Conservation (phyloP, 1,140 invertebrate species). For the Ericerus pela region DNA sequence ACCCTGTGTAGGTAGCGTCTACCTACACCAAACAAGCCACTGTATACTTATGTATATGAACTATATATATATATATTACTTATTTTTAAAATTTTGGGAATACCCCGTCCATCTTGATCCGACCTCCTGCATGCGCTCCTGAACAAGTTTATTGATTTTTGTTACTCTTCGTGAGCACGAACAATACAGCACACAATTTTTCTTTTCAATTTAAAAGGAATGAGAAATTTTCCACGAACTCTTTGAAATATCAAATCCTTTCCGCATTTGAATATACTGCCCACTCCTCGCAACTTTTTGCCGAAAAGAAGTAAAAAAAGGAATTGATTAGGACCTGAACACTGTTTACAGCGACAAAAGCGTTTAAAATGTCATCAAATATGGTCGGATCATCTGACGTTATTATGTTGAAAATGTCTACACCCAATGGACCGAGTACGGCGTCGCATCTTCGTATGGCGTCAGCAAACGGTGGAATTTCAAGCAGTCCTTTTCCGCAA, state of each 20-base stretch:
- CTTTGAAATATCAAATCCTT: background rate
- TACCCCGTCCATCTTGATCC: too few species aligned
- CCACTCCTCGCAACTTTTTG: too few species aligned
- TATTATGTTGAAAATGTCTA: conserved; percentile 66
- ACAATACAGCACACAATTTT: too few species aligned
- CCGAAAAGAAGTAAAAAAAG: background rate
- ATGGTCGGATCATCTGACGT: conserved; percentile 52
- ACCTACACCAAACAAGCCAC: too few species aligned
- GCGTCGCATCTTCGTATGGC: conserved; percentile 59
- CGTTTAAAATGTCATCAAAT: conserved; percentile 69
- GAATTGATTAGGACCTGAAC: conserved; percentile 42
- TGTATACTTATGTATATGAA: too few species aligned
- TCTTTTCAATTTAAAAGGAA: background rate
- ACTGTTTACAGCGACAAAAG: conserved; percentile 79
- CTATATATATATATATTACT: too few species aligned
- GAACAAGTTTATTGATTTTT: too few species aligned
- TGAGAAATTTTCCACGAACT: background rate
- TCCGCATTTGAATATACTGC: too few species aligned
- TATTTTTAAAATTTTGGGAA: too few species aligned
- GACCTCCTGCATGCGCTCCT: too few species aligned
- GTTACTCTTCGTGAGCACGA: too few species aligned
- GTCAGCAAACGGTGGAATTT: conserved; percentile 50
- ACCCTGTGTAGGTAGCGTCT: too few species aligned
- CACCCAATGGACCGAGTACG: conserved; percentile 49
- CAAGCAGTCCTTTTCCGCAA: conserved; percentile 34